phyloP scores from a whole-genome alignment of 2,888 invertebrate genomes.

The Nomada ferruginata region DNA sequence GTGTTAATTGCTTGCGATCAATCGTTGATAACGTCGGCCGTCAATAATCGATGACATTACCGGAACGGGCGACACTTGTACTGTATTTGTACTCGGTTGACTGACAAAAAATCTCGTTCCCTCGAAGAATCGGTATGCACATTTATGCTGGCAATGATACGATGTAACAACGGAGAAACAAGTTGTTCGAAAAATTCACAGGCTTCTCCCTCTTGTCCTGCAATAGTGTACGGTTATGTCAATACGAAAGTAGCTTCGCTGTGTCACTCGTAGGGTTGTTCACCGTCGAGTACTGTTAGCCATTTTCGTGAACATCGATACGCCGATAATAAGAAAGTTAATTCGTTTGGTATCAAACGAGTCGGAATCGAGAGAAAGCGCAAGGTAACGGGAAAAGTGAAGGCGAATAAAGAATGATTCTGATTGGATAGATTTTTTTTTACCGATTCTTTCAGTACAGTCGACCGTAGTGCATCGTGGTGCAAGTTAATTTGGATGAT shows the following conservation, averaged over 20 bases:
- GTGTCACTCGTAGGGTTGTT: too few relatives aligned
- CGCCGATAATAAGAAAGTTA: too few relatives aligned
- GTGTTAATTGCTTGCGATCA: conserved; percentile 58
- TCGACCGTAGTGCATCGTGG: not conserved
- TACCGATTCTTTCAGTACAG: conserved; percentile 24
- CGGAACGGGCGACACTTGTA: conserved; percentile 11
- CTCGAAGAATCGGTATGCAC: conserved; percentile 13
- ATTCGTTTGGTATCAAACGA: too few relatives aligned
- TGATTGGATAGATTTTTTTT: conserved; percentile 26
- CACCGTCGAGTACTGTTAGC: too few relatives aligned
- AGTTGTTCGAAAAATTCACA: not conserved
- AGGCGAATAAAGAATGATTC: conserved; percentile 7
- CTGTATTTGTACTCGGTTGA: not conserved
- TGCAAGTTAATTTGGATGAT: conserved; percentile 77
- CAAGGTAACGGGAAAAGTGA: not conserved
- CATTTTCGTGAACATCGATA: too few relatives aligned
- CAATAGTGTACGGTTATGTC: not conserved
- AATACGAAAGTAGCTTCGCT: not conserved
- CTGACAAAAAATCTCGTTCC: conserved; percentile 1
- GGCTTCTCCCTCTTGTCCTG: not conserved
- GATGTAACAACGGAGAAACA: too few relatives aligned
- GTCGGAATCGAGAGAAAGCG: too few relatives aligned
- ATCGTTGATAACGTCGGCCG: conserved; percentile 46
- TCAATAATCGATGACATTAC: conserved; percentile 58
- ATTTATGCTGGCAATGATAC: conserved; percentile 1